A percentile compares a stretch with the other conserved stretches of the same genome.
These are phyloP conservation scores for Chelon labrosus DNA, from an alignment of 2,797 vertebrate species.

Conservation along the genomic window DNA sequence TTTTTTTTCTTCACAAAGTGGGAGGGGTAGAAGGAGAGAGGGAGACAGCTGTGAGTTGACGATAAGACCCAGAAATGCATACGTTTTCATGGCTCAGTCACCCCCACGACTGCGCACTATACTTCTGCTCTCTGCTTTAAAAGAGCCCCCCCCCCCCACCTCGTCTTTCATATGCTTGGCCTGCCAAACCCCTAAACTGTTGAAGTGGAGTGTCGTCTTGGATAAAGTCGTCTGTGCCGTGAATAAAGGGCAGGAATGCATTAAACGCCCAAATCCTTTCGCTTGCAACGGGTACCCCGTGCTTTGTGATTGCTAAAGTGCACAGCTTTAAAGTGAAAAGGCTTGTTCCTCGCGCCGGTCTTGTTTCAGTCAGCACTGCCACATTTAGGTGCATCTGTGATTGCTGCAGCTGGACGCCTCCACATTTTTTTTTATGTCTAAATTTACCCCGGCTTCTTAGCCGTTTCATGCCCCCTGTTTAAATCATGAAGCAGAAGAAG, in stretches of 20 bases:
- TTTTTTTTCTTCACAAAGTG: conserved; percentile 30
- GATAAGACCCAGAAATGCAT: conserved; percentile 80
- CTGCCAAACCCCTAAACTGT: conserved; percentile 74
- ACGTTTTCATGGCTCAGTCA: conserved; percentile 75
- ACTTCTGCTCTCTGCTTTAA: conserved; percentile 62
- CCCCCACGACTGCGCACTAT: conserved; percentile 53
- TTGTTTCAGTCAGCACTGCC: conserved; percentile 58
- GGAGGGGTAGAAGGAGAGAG: conserved; percentile 16
- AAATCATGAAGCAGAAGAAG: conserved; percentile 33
- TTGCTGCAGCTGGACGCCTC: conserved; percentile 25
- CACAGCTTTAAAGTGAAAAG: conserved; percentile 80
- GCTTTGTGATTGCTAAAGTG: conserved; percentile 78
- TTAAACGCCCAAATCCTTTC: conserved; percentile 74
- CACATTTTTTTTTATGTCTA: conserved; percentile 38
- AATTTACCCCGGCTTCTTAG: conserved; percentile 33
- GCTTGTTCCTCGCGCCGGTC: conserved; percentile 71
- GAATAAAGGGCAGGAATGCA: conserved; percentile 79
- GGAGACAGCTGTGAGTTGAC: conserved; percentile 69
- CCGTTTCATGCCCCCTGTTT: conserved; percentile 2
- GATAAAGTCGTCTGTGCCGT: conserved; percentile 75
- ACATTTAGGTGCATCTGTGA: conserved; percentile 60
- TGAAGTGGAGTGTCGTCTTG: conserved; percentile 76
- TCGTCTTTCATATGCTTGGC: conserved; percentile 66
- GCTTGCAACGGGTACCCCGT: conserved; percentile 60
- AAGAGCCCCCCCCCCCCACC: conserved; percentile 56